These are phyloP conservation scores for Drosophila longiperda DNA, from an alignment of 2,888 invertebrate genomes.

Conservation along the genomic window DNA sequence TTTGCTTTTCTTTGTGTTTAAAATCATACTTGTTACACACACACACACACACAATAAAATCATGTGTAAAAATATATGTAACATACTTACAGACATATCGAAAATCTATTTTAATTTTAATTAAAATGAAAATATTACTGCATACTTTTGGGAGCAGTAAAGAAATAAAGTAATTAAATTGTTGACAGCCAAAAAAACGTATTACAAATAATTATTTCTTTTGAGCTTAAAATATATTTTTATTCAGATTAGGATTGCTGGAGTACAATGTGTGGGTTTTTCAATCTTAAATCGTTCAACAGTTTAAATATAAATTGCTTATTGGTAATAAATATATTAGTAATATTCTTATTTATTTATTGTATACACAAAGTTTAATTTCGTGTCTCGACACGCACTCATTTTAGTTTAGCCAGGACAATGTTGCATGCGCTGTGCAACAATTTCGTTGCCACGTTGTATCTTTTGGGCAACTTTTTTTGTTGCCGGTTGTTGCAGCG, in stretches of 20 bases:
- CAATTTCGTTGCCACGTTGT: conserved; percentile 18
- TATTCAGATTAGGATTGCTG: background rate
- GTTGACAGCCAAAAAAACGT: background rate
- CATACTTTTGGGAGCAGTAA: background rate
- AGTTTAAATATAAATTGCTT: background rate
- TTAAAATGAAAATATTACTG: background rate
- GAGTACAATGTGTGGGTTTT: background rate
- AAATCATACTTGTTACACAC: background rate
- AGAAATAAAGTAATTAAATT: background rate
- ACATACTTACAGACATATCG: background rate
- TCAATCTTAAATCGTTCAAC: background rate
- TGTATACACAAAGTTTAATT: background rate
- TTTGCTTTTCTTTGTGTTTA: background rate
- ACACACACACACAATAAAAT: background rate
- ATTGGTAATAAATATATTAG: background rate
- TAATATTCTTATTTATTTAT: background rate
- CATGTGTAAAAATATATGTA: background rate
- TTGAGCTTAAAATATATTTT: background rate
- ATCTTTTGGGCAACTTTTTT: conserved; percentile 24
- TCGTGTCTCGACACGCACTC: conserved; percentile 19
- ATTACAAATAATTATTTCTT: background rate
- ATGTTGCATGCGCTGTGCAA: conserved; percentile 29
- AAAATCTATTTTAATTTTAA: background rate
- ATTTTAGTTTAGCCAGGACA: conserved; percentile 12
- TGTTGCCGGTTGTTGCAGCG: conserved; percentile 46